Conservation (phyloP, 2,113 vertebrate species). For the Leucosticte australis region DNA sequence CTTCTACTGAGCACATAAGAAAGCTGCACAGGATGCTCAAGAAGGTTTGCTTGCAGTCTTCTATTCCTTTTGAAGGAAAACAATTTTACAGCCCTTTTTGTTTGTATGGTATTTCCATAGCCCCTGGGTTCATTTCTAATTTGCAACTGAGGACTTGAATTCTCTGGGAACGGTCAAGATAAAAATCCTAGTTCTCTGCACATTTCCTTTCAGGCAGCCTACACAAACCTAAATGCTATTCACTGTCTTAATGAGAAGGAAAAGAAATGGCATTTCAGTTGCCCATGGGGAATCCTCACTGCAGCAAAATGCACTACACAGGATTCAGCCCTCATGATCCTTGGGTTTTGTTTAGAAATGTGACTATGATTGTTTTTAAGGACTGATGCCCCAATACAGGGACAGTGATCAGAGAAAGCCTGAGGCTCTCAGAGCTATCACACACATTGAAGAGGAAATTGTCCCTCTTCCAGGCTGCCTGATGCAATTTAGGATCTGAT, state of each 20-base stretch:
- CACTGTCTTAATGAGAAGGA: not conserved
- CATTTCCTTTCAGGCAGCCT: not conserved
- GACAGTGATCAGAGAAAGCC: not conserved
- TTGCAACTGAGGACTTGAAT: not conserved
- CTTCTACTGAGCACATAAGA: not conserved
- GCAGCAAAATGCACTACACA: not conserved
- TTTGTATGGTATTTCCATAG: not conserved
- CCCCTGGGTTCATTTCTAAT: not conserved
- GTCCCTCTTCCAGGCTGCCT: not conserved
- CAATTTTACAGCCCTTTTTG: not conserved
- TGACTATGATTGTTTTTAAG: not conserved
- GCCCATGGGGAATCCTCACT: not conserved
- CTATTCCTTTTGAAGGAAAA: not conserved
- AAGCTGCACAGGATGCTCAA: not conserved
- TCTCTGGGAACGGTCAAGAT: conserved; percentile 14
- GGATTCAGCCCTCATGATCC: not conserved
- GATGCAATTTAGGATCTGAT: not conserved
- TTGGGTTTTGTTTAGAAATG: not conserved
- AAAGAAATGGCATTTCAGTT: not conserved
- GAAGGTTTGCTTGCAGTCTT: not conserved
- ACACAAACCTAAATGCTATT: not conserved
- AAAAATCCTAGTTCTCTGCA: not conserved
- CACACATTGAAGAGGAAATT: not conserved
- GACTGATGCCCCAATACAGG: not conserved
- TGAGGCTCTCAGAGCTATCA: not conserved